Base-by-base conservation (phyloP, 2,797 vertebrate species). In the Prunella strophiata region DNA sequence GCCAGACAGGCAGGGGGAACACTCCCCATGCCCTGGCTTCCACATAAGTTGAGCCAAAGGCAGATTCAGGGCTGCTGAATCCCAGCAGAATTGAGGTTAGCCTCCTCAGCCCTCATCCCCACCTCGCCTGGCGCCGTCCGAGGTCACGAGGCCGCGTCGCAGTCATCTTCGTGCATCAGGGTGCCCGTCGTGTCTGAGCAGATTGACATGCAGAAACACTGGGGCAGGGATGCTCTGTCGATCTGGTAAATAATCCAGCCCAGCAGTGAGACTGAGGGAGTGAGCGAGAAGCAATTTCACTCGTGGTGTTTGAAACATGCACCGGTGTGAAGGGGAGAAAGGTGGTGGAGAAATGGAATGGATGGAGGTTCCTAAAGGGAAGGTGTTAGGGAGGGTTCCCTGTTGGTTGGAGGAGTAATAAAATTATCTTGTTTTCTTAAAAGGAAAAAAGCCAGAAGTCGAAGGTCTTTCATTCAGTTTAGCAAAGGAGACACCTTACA, bases 111-210 rank as follows among this genome's bases (percentile, higher is more conserved):
- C 58, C 58, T n/a, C 16, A 3, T 2, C 32, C 93, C 2, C 85
- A 98, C 98, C 98, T 98, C 98, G 98, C 98, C 7, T 95, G 97
- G 83, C 98, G 32, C 98, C 98, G 7, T 98, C 98, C 0, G 98
- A 98, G 2, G 97, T 97, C 27, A 98, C 54, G 1, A 98, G n/a
- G 97, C 36, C 75, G 97, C 19, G 98, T 98, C 75, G 96, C 98
- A 0, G 98, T 98, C 98, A 98, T 98, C 79, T n/a, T 98, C 97
- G 4, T 98, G 98, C 97, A 0, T 98, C 96, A 98, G 94, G 0
- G 98, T 98, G 27, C 98, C 98, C 0, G 98, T 98, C 96, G 98
- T 98, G 18, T 98, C 98, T 0, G 98, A 98, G 74, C 98, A 98
- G 97, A 98, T n/a, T 98, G 88, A 98, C 97, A 3, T 96, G 93